phyloP scores from a whole-genome alignment of 2,113 vertebrate genomes.

The Zingel zingel region DNA sequence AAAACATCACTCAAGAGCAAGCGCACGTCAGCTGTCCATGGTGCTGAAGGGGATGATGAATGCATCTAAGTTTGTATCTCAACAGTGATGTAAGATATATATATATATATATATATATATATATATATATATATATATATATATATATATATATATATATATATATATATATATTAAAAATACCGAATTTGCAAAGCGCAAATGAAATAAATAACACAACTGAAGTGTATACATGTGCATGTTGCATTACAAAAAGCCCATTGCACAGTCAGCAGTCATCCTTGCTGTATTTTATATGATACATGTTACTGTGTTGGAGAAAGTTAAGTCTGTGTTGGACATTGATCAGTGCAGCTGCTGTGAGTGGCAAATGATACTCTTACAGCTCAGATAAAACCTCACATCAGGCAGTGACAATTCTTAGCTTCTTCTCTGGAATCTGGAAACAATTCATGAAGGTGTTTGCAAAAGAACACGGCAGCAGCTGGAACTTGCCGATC shows the following conservation, averaged over 20 bases:
- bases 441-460: too few relatives aligned
- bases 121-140: too few relatives aligned
- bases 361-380: too few relatives aligned
- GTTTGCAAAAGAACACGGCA: too few relatives aligned
- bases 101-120: not conserved
- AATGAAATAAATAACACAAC: not conserved
- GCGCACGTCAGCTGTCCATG: constrained; percentile 2
- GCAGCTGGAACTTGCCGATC: too few relatives aligned
- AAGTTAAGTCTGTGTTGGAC: not conserved
- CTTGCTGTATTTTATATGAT: too few relatives aligned
- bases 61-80: not conserved
- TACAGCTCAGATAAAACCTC: too few relatives aligned
- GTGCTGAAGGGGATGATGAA: not conserved
- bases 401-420: too few relatives aligned
- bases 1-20: not conserved
- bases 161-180: too few relatives aligned
- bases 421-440: too few relatives aligned
- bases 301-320: not conserved
- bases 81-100: not conserved
- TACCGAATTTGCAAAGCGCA: not conserved
- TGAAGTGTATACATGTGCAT: not conserved
- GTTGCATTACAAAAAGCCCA: not conserved
- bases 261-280: not conserved
- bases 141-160: not conserved
- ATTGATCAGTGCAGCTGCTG: not conserved